Conservation (phyloP, 2,113 vertebrate species). For the Polypterus bichir region DNA sequence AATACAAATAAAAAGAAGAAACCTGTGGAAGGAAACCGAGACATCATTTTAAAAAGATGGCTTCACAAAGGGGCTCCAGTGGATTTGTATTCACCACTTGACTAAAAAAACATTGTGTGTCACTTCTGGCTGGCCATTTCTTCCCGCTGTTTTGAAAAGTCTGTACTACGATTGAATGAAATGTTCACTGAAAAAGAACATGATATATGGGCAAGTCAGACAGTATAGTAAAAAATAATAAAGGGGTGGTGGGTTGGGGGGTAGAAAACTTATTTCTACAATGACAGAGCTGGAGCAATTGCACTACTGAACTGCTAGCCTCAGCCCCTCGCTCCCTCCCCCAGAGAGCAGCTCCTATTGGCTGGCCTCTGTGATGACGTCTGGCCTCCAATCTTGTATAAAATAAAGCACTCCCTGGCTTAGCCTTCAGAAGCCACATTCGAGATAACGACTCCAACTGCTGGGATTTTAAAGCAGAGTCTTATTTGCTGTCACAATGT, state of each 20-base stretch:
- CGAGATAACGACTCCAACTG: slow-evolving; percentile 21
- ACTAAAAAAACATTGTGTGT: no score
- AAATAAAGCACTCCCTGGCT: slow-evolving; percentile 9
- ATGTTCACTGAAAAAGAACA: neutral
- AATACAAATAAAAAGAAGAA: no score
- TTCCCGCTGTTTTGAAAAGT: neutral
- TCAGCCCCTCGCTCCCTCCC: neutral
- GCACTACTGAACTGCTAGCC: slow-evolving; percentile 19
- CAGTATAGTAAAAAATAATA: neutral
- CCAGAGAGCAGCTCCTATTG: slow-evolving; percentile 27
- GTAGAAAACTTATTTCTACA: neutral
- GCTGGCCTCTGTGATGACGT: slow-evolving; percentile 33
- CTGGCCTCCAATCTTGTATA: slow-evolving; percentile 46
- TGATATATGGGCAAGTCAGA: neutral
- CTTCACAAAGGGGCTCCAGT: no score
- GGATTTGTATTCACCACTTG: no score
- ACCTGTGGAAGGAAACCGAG: no score
- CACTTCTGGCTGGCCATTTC: no score
- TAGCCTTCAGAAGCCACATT: neutral
- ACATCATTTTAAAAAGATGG: no score
- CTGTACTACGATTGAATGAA: neutral
- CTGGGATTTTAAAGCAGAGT: slow-evolving; percentile 27
- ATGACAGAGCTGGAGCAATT: neutral
- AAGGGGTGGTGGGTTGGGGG: neutral
- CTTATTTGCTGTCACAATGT: slow-evolving; percentile 50